These are phyloP conservation scores for Liodrosophila aerea DNA, from an alignment of 2,888 invertebrate genomes.

Conservation along the genomic window DNA sequence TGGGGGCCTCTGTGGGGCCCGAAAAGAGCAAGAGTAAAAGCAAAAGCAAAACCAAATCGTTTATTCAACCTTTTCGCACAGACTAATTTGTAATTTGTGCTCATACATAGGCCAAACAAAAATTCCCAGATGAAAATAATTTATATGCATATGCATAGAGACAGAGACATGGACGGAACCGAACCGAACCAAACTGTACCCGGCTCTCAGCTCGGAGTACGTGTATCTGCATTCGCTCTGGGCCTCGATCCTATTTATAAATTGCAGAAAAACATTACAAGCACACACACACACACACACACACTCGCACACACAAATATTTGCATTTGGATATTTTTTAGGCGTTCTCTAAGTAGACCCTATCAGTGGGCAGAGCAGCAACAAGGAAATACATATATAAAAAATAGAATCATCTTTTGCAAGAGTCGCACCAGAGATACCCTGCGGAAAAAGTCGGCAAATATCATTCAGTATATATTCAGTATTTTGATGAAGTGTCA, in stretches of 20 bases:
- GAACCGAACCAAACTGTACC: background rate
- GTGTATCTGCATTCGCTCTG: constrained; percentile 35
- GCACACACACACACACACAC: background rate
- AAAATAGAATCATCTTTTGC: too few relatives aligned
- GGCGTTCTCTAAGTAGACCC: constrained; percentile 35
- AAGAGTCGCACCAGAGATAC: too few relatives aligned
- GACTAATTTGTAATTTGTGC: constrained; percentile 42
- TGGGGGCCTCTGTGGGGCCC: constrained; percentile 6
- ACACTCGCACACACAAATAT: constrained; percentile 24
- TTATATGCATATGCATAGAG: constrained; percentile 24
- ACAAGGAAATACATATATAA: too few relatives aligned
- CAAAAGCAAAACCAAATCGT: constrained; percentile 24
- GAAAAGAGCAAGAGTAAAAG: too few relatives aligned
- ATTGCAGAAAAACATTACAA: constrained; percentile 10
- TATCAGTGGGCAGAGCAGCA: constrained; percentile 13
- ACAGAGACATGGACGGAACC: constrained; percentile 3
- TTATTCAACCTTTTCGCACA: constrained; percentile 50
- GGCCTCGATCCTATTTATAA: constrained; percentile 59
- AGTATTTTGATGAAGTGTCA: too few relatives aligned
- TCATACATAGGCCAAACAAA: constrained; percentile 20
- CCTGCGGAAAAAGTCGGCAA: too few relatives aligned
- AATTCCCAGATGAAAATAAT: constrained; percentile 41
- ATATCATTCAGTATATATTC: too few relatives aligned
- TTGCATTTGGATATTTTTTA: constrained; percentile 45
- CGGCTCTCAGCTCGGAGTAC: constrained; percentile 18